These are phyloP conservation scores for Alouatta palliata DNA, from an alignment of 2,113 vertebrate genomes.

Conservation along the genomic window DNA sequence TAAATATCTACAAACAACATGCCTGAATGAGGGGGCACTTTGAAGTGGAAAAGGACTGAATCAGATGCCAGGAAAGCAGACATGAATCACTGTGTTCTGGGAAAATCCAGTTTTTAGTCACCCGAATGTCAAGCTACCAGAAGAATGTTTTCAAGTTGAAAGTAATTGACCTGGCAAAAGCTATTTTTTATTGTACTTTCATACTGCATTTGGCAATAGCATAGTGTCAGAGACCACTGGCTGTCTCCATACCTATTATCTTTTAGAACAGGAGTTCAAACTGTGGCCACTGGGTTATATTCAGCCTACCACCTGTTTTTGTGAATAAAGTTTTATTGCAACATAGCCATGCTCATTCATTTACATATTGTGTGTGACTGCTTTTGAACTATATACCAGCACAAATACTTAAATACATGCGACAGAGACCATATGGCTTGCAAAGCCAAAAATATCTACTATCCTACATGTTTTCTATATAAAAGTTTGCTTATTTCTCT, in stretches of 20 bases:
- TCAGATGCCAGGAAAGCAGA: not conserved
- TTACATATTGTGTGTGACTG: not conserved
- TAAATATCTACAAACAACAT: not conserved
- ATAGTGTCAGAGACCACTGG: not conserved
- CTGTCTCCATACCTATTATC: not conserved
- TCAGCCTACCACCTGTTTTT: not conserved
- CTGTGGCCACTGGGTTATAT: not conserved
- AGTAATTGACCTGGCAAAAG: not conserved
- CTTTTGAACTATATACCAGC: not conserved
- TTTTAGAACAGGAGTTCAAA: not conserved
- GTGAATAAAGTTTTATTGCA: not conserved
- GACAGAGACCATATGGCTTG: not conserved
- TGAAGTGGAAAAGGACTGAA: not conserved
- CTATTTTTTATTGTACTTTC: not conserved
- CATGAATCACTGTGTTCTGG: not conserved
- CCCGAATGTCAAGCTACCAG: not conserved
- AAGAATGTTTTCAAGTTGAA: not conserved
- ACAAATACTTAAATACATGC: not conserved
- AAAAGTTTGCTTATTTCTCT: not conserved
- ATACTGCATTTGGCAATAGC: not conserved
- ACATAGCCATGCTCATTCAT: not conserved
- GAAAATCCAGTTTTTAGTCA: not conserved
- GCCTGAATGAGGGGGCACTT: not conserved
- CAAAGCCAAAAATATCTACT: not conserved
- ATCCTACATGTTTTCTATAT: not conserved